Evolutionary conservation across 2,888 invertebrate genomes (phyloP).

Genomic region (Mantis religiosa): DNA sequence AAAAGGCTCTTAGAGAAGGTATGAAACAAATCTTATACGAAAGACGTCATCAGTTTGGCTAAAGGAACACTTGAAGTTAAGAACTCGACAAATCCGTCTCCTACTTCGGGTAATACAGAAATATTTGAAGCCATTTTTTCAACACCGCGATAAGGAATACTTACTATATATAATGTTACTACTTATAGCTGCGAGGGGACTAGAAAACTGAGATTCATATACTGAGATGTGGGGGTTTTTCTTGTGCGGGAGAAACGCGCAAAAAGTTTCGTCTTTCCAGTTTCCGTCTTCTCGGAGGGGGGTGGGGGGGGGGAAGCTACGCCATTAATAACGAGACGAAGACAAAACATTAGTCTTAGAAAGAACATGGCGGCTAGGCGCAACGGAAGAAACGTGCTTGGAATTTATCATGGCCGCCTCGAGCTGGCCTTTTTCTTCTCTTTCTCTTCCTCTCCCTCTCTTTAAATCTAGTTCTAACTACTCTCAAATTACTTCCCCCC

Average conservation of each 20-base stretch:
- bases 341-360: slow-evolving; percentile 14
- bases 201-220: neutral
- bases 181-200: neutral
- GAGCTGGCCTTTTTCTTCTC: neutral
- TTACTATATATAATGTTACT: neutral
- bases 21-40: no score
- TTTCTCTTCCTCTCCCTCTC: neutral
- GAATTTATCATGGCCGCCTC: slow-evolving; percentile 6
- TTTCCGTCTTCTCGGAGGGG: neutral
- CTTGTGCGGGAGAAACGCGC: neutral
- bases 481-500: neutral
- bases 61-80: neutral
- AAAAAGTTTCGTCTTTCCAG: neutral
- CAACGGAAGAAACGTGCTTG: slow-evolving; percentile 1
- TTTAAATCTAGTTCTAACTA: neutral
- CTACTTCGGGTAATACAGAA: neutral
- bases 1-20: no score
- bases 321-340: slow-evolving; percentile 7
- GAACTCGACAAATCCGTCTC: neutral
- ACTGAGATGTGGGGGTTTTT: neutral
- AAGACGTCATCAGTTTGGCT: no score
- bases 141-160: neutral
- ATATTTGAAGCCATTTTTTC: neutral
- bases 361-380: slow-evolving; percentile 6
- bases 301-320: neutral